Evolutionary conservation across 2,113 vertebrate species (phyloP).

Genomic region (Electrona antarctica): DNA sequence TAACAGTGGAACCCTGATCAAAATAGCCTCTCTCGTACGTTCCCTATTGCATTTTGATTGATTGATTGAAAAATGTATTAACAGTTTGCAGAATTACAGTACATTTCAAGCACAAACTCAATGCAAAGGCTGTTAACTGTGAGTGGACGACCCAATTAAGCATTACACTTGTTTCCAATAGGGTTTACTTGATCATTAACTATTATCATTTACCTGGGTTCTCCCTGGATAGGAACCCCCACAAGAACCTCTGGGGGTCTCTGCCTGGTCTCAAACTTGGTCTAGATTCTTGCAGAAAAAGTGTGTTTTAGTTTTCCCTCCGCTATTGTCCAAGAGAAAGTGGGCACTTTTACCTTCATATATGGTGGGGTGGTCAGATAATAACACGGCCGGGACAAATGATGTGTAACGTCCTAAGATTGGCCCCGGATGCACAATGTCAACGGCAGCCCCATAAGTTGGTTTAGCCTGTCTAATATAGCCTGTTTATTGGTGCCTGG

Average conservation of each 20-base stretch:
- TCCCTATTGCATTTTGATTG: no score
- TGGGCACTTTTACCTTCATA: neutral
- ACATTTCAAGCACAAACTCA: no score
- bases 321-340: neutral
- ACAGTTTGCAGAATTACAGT: no score
- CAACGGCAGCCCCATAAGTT: slow-evolving; percentile 21
- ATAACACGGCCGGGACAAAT: slow-evolving; percentile 12
- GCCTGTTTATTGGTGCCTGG: slow-evolving; percentile 46
- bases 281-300: neutral
- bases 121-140: no score
- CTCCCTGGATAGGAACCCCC: no score
- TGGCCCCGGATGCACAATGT: slow-evolving; percentile 20
- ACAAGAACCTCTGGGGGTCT: neutral
- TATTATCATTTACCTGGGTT: no score
- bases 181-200: no score
- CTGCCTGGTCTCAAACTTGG: neutral
- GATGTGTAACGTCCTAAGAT: slow-evolving; percentile 28
- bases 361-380: neutral
- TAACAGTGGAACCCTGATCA: no score
- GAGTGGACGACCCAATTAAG: no score
- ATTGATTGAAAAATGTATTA: no score
- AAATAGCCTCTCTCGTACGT: no score
- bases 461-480: slow-evolving; percentile 33
- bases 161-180: no score
- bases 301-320: neutral